Evolutionary conservation across 92 coral and sea anemone species (phyloP).

Genomic region (Porites lobata): DNA sequence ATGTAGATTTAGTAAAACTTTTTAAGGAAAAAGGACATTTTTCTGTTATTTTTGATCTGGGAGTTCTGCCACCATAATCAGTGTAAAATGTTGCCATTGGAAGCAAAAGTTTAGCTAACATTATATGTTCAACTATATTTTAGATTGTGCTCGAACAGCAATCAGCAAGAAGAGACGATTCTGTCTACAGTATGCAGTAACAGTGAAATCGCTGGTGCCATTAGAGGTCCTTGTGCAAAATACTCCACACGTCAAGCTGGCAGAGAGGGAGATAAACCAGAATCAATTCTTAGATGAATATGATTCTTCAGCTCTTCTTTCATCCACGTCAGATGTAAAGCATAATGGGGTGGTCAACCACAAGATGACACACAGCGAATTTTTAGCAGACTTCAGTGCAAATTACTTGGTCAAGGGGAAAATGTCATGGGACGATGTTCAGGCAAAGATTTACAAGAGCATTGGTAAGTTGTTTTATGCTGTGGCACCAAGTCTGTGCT

Average conservation of each 20-base stretch:
- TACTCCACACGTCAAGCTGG: conserved; percentile 73
- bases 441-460: conserved; percentile 51
- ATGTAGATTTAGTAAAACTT: too few relatives aligned
- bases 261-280: conserved; percentile 59
- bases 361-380: conserved; percentile 68
- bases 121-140: conserved; percentile 16
- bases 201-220: conserved; percentile 70
- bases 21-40: too few relatives aligned
- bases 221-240: conserved; percentile 77
- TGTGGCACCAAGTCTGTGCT: conserved; percentile 64
- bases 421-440: conserved; percentile 68
- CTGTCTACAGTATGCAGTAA: conserved; percentile 85
- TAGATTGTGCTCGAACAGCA: conserved; percentile 69
- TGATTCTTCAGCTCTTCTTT: conserved; percentile 55
- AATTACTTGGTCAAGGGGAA: conserved; percentile 56
- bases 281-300: conserved; percentile 75
- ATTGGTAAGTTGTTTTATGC: conserved; percentile 73
- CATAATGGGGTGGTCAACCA: conserved; percentile 49
- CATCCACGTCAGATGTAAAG: conserved; percentile 7
- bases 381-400: conserved; percentile 56
- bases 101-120: not conserved
- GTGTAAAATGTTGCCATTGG: too few relatives aligned
- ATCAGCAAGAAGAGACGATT: conserved; percentile 71
- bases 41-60: too few relatives aligned
- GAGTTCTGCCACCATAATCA: too few relatives aligned